phyloP scores from a whole-genome alignment of 1,140 invertebrate species.

The Sogatella furcifera region DNA sequence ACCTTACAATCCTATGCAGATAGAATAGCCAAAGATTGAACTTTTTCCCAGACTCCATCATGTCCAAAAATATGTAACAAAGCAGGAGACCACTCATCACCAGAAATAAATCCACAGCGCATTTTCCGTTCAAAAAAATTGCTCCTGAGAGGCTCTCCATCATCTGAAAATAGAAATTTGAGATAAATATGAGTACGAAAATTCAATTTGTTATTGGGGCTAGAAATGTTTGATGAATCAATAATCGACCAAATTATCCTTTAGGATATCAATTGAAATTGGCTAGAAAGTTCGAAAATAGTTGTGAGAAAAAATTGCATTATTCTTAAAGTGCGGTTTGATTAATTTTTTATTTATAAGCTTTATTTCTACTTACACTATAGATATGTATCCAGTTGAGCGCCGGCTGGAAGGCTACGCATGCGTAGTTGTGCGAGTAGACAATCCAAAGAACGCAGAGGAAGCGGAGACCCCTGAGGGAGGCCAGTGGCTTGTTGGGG shows the following conservation, averaged over 20 bases:
- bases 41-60: not conserved
- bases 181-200: not conserved
- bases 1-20: not conserved
- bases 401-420: not conserved
- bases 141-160: not conserved
- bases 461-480: not conserved
- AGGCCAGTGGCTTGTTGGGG: not conserved
- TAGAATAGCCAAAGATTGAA: not conserved
- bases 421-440: not conserved
- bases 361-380: not conserved
- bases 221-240: too few relatives aligned
- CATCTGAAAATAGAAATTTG: not conserved
- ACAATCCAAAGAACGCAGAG: not conserved
- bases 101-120: not conserved
- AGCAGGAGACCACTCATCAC: not conserved
- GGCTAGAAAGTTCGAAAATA: too few relatives aligned
- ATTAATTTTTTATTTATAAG: too few relatives aligned
- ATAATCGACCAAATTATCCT: too few relatives aligned
- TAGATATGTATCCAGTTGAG: not conserved
- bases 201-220: too few relatives aligned
- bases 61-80: not conserved
- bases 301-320: too few relatives aligned
- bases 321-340: too few relatives aligned
- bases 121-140: not conserved
- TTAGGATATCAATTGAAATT: too few relatives aligned